These are phyloP conservation scores for Verasper variegatus DNA, from an alignment of 2,113 vertebrate genomes.

Conservation along the genomic window DNA sequence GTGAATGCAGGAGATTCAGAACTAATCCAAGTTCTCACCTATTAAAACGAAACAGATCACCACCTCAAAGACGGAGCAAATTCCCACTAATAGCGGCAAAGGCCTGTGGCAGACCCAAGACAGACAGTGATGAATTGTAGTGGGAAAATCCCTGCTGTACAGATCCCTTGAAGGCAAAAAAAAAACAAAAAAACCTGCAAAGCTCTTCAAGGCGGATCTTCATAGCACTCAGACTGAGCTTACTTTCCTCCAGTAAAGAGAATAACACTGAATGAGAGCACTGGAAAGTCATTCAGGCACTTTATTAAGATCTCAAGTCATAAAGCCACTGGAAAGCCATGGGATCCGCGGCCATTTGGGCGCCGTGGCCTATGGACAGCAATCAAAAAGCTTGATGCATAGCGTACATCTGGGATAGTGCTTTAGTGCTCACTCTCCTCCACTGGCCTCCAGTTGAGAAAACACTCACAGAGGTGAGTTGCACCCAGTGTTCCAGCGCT, in stretches of 20 bases:
- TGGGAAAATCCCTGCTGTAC: conserved; percentile 68
- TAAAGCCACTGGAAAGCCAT: conserved; percentile 73
- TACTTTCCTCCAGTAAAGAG: conserved; percentile 43
- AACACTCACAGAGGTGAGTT: conserved; percentile 48
- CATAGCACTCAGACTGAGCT: conserved; percentile 34
- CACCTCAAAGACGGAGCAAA: conserved; percentile 65
- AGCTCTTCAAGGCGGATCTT: conserved; percentile 73
- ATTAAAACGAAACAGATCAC: conserved; percentile 71
- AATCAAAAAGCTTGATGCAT: conserved; percentile 63
- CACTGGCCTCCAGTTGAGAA: conserved; percentile 44
- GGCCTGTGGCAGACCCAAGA: conserved; percentile 49
- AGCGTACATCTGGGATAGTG: conserved; percentile 67
- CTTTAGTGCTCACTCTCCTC: conserved; percentile 45
- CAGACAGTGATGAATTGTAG: conserved; percentile 65
- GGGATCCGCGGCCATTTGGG: conserved; percentile 58
- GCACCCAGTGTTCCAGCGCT: conserved; percentile 37
- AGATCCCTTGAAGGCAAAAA: conserved; percentile 60
- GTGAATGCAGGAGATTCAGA: conserved; percentile 45
- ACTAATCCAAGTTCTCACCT: conserved; percentile 70
- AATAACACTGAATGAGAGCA: conserved; percentile 48
- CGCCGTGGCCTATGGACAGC: conserved; percentile 52
- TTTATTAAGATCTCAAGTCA: conserved; percentile 78
- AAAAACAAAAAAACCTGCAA: conserved; percentile 67
- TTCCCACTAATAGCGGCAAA: conserved; percentile 47
- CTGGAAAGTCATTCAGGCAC: conserved; percentile 75